Percentiles rank a stretch among this genome's conserved stretches.
These are phyloP conservation scores for Galleria mellonella DNA, from an alignment of 1,140 invertebrate genomes.

Conservation along the genomic window DNA sequence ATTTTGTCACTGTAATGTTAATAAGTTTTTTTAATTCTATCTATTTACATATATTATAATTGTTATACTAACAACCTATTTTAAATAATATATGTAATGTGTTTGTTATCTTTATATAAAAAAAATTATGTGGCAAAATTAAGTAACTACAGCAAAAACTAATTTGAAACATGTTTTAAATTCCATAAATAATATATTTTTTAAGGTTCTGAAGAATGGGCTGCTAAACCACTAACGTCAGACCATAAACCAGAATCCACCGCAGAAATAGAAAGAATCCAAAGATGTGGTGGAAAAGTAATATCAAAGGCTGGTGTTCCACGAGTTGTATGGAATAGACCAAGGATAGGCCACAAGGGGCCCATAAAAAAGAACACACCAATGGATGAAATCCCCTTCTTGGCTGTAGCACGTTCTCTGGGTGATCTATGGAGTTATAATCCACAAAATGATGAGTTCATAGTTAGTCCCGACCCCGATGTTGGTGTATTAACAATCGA, in stretches of 20 bases:
- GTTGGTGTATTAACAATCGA: constrained; percentile 91
- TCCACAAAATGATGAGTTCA: constrained; percentile 89
- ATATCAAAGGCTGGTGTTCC: constrained; percentile 94
- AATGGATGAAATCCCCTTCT: constrained; percentile 96
- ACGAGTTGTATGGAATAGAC: constrained; percentile 97
- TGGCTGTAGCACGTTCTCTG: constrained; percentile 95
- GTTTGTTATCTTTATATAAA: too few species aligned
- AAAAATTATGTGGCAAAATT: too few species aligned
- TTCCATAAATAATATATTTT: constrained; percentile 1
- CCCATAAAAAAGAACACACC: constrained; percentile 88
- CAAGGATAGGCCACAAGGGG: constrained; percentile 84
- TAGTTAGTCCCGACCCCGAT: constrained; percentile 98
- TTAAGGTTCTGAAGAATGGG: constrained; percentile 81
- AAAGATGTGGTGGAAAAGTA: constrained; percentile 91
- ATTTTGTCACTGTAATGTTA: too few species aligned
- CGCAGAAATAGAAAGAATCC: constrained; percentile 90
- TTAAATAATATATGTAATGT: too few species aligned
- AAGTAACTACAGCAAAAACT: too few species aligned
- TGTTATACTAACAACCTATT: too few species aligned
- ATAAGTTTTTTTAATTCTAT: too few species aligned
- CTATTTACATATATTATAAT: too few species aligned
- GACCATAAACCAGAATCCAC: constrained; percentile 97
- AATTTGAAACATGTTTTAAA: not conserved
- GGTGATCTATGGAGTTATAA: constrained; percentile 99
- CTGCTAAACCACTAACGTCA: constrained; percentile 85